Evolutionary conservation across 2,888 invertebrate species (phyloP), one percentile per base, ranked within the genome.

Genomic region (Antheraea assamensis): DNA sequence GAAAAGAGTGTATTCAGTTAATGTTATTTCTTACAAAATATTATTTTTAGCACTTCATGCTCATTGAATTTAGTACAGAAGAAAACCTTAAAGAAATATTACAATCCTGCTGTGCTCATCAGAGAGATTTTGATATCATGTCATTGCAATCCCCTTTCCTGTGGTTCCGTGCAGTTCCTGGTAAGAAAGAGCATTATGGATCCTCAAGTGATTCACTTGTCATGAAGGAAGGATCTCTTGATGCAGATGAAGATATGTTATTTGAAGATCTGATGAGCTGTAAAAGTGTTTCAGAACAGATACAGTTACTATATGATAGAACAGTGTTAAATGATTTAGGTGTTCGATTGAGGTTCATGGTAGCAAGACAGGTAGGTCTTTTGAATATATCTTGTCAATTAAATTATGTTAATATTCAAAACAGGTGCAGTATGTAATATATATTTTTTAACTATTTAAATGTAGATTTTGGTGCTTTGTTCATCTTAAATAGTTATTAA

Each of bases 261-360:
- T 89, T 84, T 73, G 87, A 91, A 15, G 83, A 93, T n/a, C 83
- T 97, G 47, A 79, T 83, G n/a, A 86, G 88, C 21, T 95, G 95
- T 79, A 81, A 92, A 77, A 89, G 90, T 75, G 94, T 96, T 76
- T 96, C 97, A 0, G 95, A 96, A 42, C 98, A 98, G 92, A 96
- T 98, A 83, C 85, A 92, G 71, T 73, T 91, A 31, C 85, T 98
- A 27, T 95, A 97, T 86, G 88, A 96, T 66, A 85, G 86, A 42
- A 96, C 97, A 3, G 95, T 94, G 78, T 87, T 98, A 52, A 96
- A 96, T 87, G 98, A 98, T 80, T 87, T 97, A 30, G 97, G 97
- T 21, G 92, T 95, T 2, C 95, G 98, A 73, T 88, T 98, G 78
- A 95, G 98, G 76, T 98, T 96, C 88, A 90, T 97, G 79, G 97